Percentiles rank a stretch among this genome's conserved stretches.
phyloP scores from a whole-genome alignment of 1,140 invertebrate species.

The Rhizoglyphus robini region DNA sequence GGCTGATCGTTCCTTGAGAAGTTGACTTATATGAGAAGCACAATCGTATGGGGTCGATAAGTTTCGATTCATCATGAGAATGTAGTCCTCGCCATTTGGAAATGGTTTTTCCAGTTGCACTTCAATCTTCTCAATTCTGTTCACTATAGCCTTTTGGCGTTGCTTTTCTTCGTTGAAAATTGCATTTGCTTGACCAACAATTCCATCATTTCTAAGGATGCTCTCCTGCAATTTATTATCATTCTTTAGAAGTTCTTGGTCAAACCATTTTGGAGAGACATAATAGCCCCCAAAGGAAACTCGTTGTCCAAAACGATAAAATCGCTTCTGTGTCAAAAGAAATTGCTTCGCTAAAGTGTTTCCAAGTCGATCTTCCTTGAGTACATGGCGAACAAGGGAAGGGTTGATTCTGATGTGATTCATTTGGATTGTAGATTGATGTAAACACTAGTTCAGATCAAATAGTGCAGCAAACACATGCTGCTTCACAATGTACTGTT shows the following conservation, averaged over 20 bases:
- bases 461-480: background rate
- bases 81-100: constrained; percentile 43
- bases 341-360: background rate
- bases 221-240: background rate
- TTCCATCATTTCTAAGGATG: background rate
- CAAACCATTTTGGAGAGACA: constrained; percentile 11
- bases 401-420: background rate
- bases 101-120: constrained; percentile 59
- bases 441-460: background rate
- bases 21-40: constrained; percentile 63
- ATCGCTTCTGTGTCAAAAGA: background rate
- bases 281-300: background rate
- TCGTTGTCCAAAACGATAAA: constrained; percentile 5
- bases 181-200: constrained; percentile 32
- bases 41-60: constrained; percentile 84
- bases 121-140: constrained; percentile 79
- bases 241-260: background rate
- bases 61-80: constrained; percentile 75
- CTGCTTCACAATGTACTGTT: too few species aligned
- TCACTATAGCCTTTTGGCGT: constrained; percentile 51
- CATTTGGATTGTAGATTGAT: background rate
- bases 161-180: constrained; percentile 65
- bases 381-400: background rate
- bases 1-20: constrained; percentile 51
- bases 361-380: too few species aligned